Evolutionary conservation across 2,888 invertebrate species (phyloP), one percentile per base, ranked within the genome.

Genomic region (Ypsolopha scabrella): DNA sequence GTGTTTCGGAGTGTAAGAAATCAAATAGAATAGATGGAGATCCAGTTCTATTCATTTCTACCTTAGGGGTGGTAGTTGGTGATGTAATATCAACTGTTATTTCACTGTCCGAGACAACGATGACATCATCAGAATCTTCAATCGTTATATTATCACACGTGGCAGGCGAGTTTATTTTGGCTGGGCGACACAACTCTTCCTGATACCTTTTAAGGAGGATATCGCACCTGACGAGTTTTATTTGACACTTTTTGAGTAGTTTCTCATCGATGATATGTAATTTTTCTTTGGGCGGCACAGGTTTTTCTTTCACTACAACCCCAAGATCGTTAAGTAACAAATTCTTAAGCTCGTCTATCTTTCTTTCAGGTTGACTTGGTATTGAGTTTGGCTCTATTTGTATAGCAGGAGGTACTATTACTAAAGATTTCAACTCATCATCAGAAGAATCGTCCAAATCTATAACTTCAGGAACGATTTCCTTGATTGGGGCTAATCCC

Each of bases 371-470:
- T 10, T 50, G 45, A 33, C n/a, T 11, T 11, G n/a, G n/a, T n/a
- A n/a, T n/a, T n/a, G 38, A 6, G 7, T 35, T 11, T 39, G 36
- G 13, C 7, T 49, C 52, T 39, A 24, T 24, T 24, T 24, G 24
- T 24, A 24, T n/a, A 43, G 9, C 36, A 41, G 35, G 34, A 46
- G 11, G 38, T n/a, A 1, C 8, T 34, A 43, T 13, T 10, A 13
- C 39, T 13, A 14, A n/a, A 11, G 13, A 9, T 9, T 46, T 14
- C 3, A 38, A 8, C 34, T 49, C 64, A 13, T 78, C 75, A 58
- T 67, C 70, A 7, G 73, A 72, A 4, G 75, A 75, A 55, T 76
- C 76, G 51, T 77, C 73, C 45, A 77, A 66, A 64, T 75, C 72
- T 51, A 69, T 71, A 24, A 72, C 53, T 13, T 72, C 64, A 11